Evolutionary conservation across 1,140 invertebrate genomes (phyloP).

Genomic region (Psilanteris sp.): DNA sequence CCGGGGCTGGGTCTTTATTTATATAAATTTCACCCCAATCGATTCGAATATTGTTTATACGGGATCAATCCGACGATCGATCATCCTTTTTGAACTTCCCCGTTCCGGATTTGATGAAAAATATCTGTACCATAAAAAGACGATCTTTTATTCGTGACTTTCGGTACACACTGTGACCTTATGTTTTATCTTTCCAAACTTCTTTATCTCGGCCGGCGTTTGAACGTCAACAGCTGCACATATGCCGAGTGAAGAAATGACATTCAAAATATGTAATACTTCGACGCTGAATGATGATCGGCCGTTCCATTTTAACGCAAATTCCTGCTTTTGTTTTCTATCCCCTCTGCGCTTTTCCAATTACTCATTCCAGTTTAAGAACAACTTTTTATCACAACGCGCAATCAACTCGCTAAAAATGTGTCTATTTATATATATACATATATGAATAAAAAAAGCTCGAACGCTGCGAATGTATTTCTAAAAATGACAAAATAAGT

Average conservation of each 20-base stretch:
- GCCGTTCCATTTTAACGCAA: no score
- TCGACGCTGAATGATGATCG: conserved; percentile 4
- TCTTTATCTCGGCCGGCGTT: no score
- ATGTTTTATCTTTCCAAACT: conserved; percentile 31
- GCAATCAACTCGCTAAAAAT: no score
- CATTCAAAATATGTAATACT: conserved; percentile 26
- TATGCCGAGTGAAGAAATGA: conserved; percentile 14
- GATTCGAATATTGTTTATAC: conserved; percentile 23
- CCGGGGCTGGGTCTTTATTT: conserved; percentile 1
- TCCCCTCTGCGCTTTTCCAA: no score
- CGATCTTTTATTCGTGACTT: conserved; percentile 37
- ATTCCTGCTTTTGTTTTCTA: conserved; percentile 4
- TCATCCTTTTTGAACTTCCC: conserved; percentile 19
- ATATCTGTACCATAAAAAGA: conserved; percentile 12
- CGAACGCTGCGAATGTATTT: no score
- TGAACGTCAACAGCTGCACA: conserved; percentile 1
- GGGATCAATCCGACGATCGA: conserved; percentile 18
- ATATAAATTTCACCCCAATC: conserved; percentile 15
- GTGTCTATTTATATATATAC: no score
- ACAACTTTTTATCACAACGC: no score
- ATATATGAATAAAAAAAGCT: no score
- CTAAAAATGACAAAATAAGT: no score
- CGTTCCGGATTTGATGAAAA: conserved; percentile 18
- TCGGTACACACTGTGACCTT: not conserved
- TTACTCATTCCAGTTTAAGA: no score